phyloP scores from a whole-genome alignment of 1,140 invertebrate species.

The Ruditapes philippinarum region DNA sequence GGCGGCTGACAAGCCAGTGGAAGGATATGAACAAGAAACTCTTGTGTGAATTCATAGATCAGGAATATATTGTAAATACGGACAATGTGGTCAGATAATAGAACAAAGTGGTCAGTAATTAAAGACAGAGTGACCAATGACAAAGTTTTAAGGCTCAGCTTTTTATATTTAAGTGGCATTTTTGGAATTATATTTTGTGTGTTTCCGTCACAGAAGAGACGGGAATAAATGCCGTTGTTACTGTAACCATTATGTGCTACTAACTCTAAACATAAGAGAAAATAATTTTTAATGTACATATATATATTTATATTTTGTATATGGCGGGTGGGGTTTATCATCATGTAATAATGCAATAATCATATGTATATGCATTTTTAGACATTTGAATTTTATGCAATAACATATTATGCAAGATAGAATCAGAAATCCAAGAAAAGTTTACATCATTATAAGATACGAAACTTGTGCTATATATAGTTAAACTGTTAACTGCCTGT shows the following conservation, averaged over 20 bases:
- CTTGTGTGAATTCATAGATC: constrained; percentile 36
- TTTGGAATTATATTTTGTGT: too few relatives aligned
- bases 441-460: constrained; percentile 2
- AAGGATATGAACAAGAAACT: constrained; percentile 62
- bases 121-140: not conserved
- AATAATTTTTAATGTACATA: constrained; percentile 21
- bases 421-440: constrained; percentile 13
- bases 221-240: not conserved
- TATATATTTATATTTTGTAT: constrained; percentile 53
- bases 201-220: too few relatives aligned
- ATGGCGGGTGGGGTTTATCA: constrained; percentile 23
- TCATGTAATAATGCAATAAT: constrained; percentile 3
- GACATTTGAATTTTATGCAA: constrained; percentile 3
- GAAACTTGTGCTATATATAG: constrained; percentile 44
- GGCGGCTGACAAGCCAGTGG: constrained; percentile 48
- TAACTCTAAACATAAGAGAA: not conserved
- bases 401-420: constrained; percentile 23
- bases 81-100: not conserved
- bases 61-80: not conserved
- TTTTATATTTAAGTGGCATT: not conserved
- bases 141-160: not conserved
- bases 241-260: constrained; percentile 3
- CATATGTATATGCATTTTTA: constrained; percentile 1
- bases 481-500: constrained; percentile 16
- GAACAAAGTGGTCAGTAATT: not conserved